Base-by-base conservation (phyloP, 1,140 invertebrate genomes). In the Camponotus pennsylvanicus region DNA sequence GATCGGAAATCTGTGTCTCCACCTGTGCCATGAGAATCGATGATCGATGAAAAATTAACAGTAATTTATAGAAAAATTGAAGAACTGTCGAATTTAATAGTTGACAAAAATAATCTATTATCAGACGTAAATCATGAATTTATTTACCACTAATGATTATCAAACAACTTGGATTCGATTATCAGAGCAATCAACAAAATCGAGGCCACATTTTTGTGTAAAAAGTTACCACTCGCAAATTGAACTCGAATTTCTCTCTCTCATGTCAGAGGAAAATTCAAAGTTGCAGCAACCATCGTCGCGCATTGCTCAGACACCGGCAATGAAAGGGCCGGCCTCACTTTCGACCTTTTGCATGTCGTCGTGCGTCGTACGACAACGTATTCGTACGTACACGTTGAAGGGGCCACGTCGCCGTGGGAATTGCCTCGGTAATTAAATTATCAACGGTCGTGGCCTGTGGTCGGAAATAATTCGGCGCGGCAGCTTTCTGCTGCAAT, bases 401-500 rank as follows among this genome's bases (percentile, higher is more conserved):
- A 90, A 85, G 80, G 27, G 87, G 89, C 73, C 70, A 67, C 80
- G 86, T 82, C 87, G 89, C 71, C 83, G 15, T 55, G 87, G 88
- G 91, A 89, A 93, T 93, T 92, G 91, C 91, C 90, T 69, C 75
- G 89, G 91, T 94, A 93, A 94, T 94, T 93, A 92, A 94, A 94
- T 94, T 92, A 93, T 92, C 91, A 93, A 89, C 90, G 92, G 91
- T 92, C 91, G 89, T 86, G 90, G 89, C 80, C 86, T 94, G 93
- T 90, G 93, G 92, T 93, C 92, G 93, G 93, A 94, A 93, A 95
- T 95, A 94, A 95, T 94, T 94, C 92, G 91, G 86, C 87, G 89
- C 88, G 90, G 88, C 89, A 92, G 92, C 91, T 93, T 94, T 93
- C 93, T 92, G 88, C 86, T 91, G 93, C 92, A 92, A 90, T 92